A percentile compares a stretch with the other conserved stretches of the same genome.
Conservation (phyloP, 53 echinoderm and acorn worm species). For the Echinometra lucunter region DNA sequence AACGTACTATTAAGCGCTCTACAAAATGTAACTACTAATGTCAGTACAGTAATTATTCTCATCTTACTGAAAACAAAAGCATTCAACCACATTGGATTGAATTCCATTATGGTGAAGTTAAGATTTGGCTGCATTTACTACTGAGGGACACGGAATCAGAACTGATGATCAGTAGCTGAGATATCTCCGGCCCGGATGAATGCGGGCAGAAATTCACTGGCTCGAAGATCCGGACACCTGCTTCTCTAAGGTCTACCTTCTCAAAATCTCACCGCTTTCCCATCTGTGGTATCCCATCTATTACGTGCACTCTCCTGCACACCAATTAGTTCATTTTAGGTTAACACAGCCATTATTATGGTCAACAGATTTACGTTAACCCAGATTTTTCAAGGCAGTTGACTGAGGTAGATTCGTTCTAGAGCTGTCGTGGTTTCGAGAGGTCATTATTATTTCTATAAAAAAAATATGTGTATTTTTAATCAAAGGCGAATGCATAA, state of each 20-base stretch:
- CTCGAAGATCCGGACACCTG: slow-evolving; percentile 36
- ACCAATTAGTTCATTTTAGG: slow-evolving; percentile 20
- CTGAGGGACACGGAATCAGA: neutral
- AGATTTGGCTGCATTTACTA: too few relatives aligned
- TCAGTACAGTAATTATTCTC: too few relatives aligned
- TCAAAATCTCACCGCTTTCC: neutral
- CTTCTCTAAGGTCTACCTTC: neutral
- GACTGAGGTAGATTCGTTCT: neutral
- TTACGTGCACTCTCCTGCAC: neutral
- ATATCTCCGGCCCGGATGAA: neutral
- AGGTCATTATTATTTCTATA: neutral
- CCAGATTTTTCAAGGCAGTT: neutral
- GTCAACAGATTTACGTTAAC: slow-evolving; percentile 7
- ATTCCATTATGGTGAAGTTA: too few relatives aligned
- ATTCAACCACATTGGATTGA: too few relatives aligned
- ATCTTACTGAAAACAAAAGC: too few relatives aligned
- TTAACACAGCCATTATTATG: slow-evolving; percentile 38
- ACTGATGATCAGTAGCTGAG: neutral
- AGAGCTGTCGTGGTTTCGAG: neutral
- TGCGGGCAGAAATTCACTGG: slow-evolving; percentile 15
- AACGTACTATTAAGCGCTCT: too few relatives aligned
- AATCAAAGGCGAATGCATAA: neutral
- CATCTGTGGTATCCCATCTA: neutral
- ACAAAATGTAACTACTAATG: too few relatives aligned
- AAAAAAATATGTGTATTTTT: neutral